phyloP scores from a whole-genome alignment of 2,113 vertebrate genomes.

The Rhinoptilus africanus region DNA sequence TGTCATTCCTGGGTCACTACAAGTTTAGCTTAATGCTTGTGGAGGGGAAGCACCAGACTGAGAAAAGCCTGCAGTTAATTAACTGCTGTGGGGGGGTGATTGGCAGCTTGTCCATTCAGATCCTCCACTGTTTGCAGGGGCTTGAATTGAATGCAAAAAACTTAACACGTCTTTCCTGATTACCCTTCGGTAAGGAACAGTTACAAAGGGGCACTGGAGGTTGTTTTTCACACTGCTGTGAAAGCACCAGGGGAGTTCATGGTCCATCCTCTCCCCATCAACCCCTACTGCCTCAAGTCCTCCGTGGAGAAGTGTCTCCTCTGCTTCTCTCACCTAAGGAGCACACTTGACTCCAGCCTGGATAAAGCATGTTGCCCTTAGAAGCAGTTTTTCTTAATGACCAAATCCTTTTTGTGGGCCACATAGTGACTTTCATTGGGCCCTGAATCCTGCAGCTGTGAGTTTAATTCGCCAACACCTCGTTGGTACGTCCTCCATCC shows the following conservation, averaged over 20 bases:
- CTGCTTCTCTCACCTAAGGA: background rate
- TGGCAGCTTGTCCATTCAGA: background rate
- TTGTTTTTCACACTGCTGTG: background rate
- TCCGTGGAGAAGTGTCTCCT: background rate
- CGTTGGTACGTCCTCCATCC: background rate
- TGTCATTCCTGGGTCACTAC: background rate
- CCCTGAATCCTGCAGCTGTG: background rate
- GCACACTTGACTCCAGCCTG: background rate
- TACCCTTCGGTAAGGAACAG: background rate
- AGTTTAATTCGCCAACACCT: background rate
- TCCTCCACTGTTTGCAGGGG: background rate
- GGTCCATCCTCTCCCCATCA: background rate
- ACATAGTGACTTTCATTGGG: background rate
- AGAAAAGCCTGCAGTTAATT: background rate
- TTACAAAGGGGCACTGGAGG: background rate
- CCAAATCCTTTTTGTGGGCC: background rate
- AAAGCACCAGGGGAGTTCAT: fast-evolving
- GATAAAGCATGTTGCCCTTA: background rate
- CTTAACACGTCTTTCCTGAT: fast-evolving
- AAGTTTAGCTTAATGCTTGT: background rate
- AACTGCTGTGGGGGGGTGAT: background rate
- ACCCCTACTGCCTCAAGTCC: background rate
- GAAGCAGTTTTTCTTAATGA: background rate
- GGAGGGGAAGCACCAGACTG: background rate
- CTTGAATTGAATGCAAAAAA: background rate